Base-by-base conservation (phyloP, 2,113 vertebrate species). In the Silurus glanis region DNA sequence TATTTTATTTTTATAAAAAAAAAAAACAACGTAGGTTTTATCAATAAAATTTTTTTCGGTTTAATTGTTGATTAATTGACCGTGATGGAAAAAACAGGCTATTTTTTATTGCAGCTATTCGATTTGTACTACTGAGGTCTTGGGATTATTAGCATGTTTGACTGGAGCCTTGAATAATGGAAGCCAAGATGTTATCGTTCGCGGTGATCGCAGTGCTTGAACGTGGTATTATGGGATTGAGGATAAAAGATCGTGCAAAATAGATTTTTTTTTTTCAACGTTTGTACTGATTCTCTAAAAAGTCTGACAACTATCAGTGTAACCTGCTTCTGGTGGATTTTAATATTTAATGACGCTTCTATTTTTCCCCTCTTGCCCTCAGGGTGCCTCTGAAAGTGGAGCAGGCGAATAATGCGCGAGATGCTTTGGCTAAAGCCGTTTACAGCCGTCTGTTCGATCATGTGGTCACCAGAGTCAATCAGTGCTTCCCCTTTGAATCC, bases 401-500 rank as follows among this genome's bases (percentile, higher is more conserved):
- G 89, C 98, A 99, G 90, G 98, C 98, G 3, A 99, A 97, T 92
- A 97, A 96, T 37, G 98, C 98, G 0, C 97, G 98, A 0, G 98
- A 99, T 86, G 98, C 98, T 1, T 92, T 99, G 91, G 98, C 97
- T 16, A 99, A 99, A 93, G 98, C 98, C 0, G 95, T 99, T 1
- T 99, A 99, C 84, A 98, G 98, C 90, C 96, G 96, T 4, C 96
- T 99, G 23, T 99, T 99, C 83, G 98, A 99, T 94, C 98, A 98
- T 4, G 98, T 99, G 88, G 98, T 99, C 45, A 98, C 97, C 91
- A 92, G 98, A 55, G 97, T 97, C 58, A 99, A 99, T 92, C 97
- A 97, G 88, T 99, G 98, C 91, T 99, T 99, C 91, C 98, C 98
- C 58, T 99, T 99, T 89, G 95, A 97, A 85, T 95, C 94, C 0